Conservation (phyloP, 2,113 vertebrate species). For the Herpetotheres cachinnans region DNA sequence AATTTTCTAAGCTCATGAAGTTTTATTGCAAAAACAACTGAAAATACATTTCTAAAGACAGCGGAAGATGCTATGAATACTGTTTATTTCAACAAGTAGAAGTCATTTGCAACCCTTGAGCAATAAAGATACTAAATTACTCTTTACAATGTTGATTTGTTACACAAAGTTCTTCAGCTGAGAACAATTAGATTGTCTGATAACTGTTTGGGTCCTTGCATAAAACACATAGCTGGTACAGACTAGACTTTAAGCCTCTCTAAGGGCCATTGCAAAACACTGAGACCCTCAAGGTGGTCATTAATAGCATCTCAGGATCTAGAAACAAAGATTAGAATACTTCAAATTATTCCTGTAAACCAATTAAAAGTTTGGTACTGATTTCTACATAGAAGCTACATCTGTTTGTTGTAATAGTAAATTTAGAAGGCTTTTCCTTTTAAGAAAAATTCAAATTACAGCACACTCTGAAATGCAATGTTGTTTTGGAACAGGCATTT, state of each 20-base stretch:
- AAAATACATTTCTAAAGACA: neutral
- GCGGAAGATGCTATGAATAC: neutral
- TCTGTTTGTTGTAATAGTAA: neutral
- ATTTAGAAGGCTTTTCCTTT: neutral
- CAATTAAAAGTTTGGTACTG: neutral
- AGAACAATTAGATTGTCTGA: neutral
- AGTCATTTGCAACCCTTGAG: neutral
- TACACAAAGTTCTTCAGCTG: neutral
- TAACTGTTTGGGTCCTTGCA: neutral
- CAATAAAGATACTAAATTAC: neutral
- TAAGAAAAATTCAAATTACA: neutral
- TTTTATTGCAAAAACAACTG: neutral
- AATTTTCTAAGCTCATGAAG: neutral
- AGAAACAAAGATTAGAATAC: neutral
- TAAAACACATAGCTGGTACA: neutral
- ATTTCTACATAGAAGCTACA: neutral
- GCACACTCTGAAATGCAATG: neutral
- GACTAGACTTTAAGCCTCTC: neutral
- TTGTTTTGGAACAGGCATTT: neutral
- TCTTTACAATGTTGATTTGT: neutral
- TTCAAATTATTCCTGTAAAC: neutral
- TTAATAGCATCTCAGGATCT: neutral
- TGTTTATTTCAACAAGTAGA: neutral
- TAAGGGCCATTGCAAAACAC: neutral
- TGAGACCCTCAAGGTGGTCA: neutral